Percentiles rank a stretch among this genome's conserved stretches.
phyloP scores from a whole-genome alignment of 2,888 invertebrate species.

The Tridacna gigas region DNA sequence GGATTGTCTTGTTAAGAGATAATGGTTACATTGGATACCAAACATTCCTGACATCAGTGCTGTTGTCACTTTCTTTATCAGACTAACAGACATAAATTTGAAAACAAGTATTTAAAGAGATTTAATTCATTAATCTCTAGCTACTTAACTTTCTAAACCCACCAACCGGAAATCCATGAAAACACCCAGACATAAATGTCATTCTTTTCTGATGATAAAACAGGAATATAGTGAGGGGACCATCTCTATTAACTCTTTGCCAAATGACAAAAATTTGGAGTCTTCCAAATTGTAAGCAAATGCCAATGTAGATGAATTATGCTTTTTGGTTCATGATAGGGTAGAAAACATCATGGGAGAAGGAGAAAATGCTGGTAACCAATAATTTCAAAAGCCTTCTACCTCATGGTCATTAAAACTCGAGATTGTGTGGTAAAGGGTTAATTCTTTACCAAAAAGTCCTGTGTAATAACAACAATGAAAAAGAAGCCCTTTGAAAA shows the following conservation, averaged over 20 bases:
- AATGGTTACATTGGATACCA: conserved; percentile 11
- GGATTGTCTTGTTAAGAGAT: no score
- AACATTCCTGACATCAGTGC: conserved; percentile 21
- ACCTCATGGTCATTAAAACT: no score
- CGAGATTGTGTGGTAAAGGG: no score
- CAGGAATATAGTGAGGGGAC: not conserved
- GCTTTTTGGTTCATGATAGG: no score
- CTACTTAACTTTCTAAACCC: conserved; percentile 2
- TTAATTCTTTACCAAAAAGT: no score
- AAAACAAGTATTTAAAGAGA: conserved; percentile 25
- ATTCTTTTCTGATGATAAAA: not conserved
- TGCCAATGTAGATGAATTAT: no score
- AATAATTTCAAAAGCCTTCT: no score
- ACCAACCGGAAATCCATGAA: not conserved
- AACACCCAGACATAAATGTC: conserved; percentile 9
- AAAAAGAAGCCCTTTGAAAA: no score
- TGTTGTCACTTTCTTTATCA: conserved; percentile 11
- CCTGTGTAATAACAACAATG: no score
- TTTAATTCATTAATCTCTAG: conserved; percentile 10
- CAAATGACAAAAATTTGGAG: no score
- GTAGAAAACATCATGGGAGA: no score
- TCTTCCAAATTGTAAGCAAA: not conserved
- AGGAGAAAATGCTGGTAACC: no score
- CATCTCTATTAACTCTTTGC: not conserved
- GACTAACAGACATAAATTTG: conserved; percentile 6